Evolutionary conservation across 2,888 invertebrate species (phyloP), one percentile per base, ranked within the genome.

Genomic region (Serripes groenlandicus): DNA sequence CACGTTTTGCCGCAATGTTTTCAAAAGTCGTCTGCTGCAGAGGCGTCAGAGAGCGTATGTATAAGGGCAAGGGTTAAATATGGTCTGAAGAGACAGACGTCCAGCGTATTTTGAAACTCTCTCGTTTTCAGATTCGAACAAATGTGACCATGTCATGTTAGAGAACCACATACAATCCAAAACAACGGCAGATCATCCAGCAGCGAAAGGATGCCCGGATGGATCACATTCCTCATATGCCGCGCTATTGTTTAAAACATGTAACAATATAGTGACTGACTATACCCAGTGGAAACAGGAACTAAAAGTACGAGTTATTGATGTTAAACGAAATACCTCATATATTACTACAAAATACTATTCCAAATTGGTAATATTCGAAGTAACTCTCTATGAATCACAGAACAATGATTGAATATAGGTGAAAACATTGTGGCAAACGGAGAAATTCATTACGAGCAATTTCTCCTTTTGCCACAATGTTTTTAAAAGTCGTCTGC

Each of bases 201-300:
- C 52, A 0, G 78, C 72, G 11, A 62, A 62, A 23, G 11, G 9
- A 28, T 78, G 78, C 35, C 62, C 62, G 1, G 78, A 78, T 60
- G 52, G 34, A n/a, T 62, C 78, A 0, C 71, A 37, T 30, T 1
- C 62, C 7, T 60, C 32, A 11, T 28, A 32, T 26, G 64, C 52
- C 0, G 78, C 78, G 18, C 56, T 72, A 1, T 30, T 78, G 28
- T 56, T 54, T 18, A 64, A 78, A 37, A 23, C 64, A 5, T 78
- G 78, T 35, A 64, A 23, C 11, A 78, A 78, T 58, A 54, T 66
- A 11, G 71, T 64, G 11, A 18, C 37, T 1, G 56, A 71, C 37
- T 54, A 52, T 5, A 28, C 32, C 4, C 15, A 32, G 0, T 78
- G 78, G 78, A 71, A 66, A n/a, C 58, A 78, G 34, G 78, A 66